Base-by-base conservation (phyloP, 2,797 vertebrate species). In the Megaceryle alcyon region DNA sequence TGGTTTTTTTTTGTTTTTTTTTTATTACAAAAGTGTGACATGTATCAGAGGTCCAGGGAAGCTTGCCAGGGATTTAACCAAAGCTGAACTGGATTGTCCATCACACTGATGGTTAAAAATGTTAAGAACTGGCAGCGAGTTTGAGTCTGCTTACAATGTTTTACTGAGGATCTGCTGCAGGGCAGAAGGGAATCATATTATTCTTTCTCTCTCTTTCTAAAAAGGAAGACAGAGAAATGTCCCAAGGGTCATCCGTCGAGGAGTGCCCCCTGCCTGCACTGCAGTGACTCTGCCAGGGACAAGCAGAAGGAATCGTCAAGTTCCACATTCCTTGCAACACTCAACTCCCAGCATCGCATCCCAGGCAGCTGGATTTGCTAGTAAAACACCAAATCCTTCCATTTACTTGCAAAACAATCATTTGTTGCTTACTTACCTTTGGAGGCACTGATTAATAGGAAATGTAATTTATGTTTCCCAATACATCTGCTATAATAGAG, bases 161-260 rank as follows among this genome's bases (percentile, higher is more conserved):
- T 28, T 43, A 29, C 39, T 35, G 68, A 54, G 46, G 21, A 79
- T 73, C 56, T 63, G 68, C 20, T 72, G 49, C 80, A 82, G 37
- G 28, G 43, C 48, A 75, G 60, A 70, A 5, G 4, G 3, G 15
- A 68, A n/a, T 59, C 1, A 3, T 18, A 9, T 21, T 81, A 18
- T 59, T 43, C 14, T 39, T 13, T 54, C 14, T 63, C 33, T 56
- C 12, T 11, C 10, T 90, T 63, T 72, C 66, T 72, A 54, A 21
- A 54, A 49, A 76, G 26, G 41, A 72, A 54, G 18, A 44, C 17
- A 48, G 69, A 66, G 35, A 41, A 25, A 25, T 4, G 6, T 28
- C 41, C 33, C 1, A 3, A 66, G 85, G 35, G 63, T 33, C 1
- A 0, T 19, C 56, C 35, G 39, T 13, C 0, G 0, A 82, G 53